Evolutionary conservation across 2,888 invertebrate species (phyloP).

Genomic region (Bellardia bayeri): DNA sequence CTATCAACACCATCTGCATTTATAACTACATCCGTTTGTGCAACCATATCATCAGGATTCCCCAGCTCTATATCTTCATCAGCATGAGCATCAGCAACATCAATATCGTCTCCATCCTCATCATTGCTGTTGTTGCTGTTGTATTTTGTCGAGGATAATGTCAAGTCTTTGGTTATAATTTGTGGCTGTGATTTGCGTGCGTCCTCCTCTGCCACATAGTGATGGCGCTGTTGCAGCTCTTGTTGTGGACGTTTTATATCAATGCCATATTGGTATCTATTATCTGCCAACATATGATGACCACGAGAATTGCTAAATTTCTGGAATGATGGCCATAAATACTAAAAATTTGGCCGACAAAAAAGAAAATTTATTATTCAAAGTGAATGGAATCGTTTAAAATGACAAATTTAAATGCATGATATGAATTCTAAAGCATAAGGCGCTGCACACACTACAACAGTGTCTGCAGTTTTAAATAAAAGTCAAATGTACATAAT

Average conservation of each 20-base stretch:
- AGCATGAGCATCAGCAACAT: slow-evolving; percentile 27
- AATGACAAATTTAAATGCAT: slow-evolving; percentile 33
- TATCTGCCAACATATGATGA: slow-evolving; percentile 87
- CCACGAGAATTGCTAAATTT: slow-evolving; percentile 89
- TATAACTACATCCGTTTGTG: slow-evolving; percentile 39
- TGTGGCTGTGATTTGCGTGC: slow-evolving; percentile 70
- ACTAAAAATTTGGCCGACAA: slow-evolving; percentile 84
- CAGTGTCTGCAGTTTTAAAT: slow-evolving; percentile 12
- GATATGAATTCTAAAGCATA: slow-evolving; percentile 26
- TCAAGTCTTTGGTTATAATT: slow-evolving; percentile 76
- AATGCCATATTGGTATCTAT: slow-evolving; percentile 84
- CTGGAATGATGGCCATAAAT: slow-evolving; percentile 92
- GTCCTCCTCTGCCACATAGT: slow-evolving; percentile 11
- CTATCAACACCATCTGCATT: slow-evolving; percentile 54
- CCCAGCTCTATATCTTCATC: slow-evolving; percentile 26
- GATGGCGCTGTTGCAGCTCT: slow-evolving; percentile 24
- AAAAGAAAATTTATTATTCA: slow-evolving; percentile 32
- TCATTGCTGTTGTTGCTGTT: slow-evolving; percentile 39
- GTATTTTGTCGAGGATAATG: slow-evolving; percentile 58
- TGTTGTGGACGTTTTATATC: slow-evolving; percentile 80
- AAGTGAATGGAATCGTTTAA: not conserved
- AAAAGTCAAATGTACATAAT: not conserved
- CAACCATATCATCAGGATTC: slow-evolving; percentile 64
- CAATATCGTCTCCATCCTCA: slow-evolving; percentile 17
- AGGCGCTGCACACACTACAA: slow-evolving; percentile 31